Conservation (phyloP, 2,113 vertebrate genomes). For the Oenanthe melanoleuca region DNA sequence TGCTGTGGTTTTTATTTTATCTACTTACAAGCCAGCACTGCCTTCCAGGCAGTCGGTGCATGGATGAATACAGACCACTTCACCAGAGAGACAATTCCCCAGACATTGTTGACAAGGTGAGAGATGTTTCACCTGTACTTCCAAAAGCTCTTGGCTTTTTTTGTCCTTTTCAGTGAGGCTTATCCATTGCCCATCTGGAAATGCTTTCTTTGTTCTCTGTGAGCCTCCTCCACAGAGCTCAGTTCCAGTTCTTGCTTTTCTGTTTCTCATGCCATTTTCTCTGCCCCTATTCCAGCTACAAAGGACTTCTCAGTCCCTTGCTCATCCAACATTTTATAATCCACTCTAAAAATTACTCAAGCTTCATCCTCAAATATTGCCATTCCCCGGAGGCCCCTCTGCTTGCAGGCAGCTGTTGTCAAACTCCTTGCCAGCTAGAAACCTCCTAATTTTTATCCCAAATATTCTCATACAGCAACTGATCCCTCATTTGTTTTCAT, state of each 20-base stretch:
- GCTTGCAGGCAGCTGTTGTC: not conserved
- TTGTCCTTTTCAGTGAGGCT: not conserved
- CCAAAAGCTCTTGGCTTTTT: not conserved
- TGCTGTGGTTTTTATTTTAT: not conserved
- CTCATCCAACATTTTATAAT: not conserved
- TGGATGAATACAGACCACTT: not conserved
- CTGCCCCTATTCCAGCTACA: not conserved
- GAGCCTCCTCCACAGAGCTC: not conserved
- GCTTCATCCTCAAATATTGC: not conserved
- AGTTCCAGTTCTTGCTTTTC: not conserved
- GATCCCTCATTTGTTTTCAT: conserved; percentile 29
- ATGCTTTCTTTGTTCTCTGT: not conserved
- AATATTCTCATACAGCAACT: not conserved
- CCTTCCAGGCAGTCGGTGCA: not conserved
- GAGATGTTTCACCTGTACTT: not conserved
- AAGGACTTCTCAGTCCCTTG: not conserved
- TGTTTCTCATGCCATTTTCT: not conserved
- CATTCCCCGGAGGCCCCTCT: not conserved
- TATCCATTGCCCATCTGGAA: not conserved
- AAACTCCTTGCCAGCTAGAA: not conserved
- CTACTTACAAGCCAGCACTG: not conserved
- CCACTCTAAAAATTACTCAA: not conserved
- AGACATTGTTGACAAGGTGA: not conserved
- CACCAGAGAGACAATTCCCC: not conserved
- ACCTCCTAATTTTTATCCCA: not conserved